Conservation (phyloP, 2,113 vertebrate species). For the Cettia cetti region DNA sequence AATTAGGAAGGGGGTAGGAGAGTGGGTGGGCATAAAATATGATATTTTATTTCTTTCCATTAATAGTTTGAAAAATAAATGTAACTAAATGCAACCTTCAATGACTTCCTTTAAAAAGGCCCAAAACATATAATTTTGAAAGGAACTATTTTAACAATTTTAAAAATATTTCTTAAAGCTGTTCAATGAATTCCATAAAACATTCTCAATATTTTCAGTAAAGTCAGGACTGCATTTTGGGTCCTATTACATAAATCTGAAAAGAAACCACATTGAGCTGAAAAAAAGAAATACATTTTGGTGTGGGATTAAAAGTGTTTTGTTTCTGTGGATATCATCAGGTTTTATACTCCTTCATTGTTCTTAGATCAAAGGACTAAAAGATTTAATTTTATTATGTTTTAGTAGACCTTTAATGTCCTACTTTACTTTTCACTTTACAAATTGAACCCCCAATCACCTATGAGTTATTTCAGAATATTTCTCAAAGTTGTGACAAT, state of each 20-base stretch:
- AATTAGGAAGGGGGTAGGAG: rapidly evolving
- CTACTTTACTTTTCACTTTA: neutral
- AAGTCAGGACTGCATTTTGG: neutral
- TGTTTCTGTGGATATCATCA: neutral
- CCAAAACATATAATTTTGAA: neutral
- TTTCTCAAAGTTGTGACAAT: neutral
- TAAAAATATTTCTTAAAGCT: neutral
- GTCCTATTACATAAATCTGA: neutral
- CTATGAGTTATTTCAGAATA: neutral
- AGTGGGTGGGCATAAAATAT: neutral
- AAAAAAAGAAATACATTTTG: neutral
- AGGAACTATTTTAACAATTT: neutral
- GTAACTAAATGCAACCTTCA: neutral
- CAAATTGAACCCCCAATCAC: neutral
- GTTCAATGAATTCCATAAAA: neutral
- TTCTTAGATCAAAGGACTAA: neutral
- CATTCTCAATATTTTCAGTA: neutral
- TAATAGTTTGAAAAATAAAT: neutral
- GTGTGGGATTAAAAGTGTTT: neutral
- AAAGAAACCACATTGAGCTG: neutral
- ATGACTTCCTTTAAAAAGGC: neutral
- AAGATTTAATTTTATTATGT: neutral
- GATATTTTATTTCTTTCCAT: neutral
- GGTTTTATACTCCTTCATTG: neutral
- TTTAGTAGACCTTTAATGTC: neutral